Conservation (phyloP, 2,888 invertebrate species). For the Gryllus longicercus region DNA sequence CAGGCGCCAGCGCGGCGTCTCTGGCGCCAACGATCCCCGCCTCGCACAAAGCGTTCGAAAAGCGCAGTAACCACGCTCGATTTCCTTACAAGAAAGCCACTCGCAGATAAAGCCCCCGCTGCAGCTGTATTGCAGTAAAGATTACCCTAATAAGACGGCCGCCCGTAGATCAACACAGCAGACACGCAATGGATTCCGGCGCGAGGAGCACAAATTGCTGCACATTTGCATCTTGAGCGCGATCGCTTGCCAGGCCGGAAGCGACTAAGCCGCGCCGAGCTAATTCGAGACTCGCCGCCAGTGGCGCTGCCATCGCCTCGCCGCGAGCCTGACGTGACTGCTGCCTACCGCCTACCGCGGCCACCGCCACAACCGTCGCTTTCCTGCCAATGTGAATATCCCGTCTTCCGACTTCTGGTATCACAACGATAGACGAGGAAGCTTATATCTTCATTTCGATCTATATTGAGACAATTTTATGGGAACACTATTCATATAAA, state of each 20-base stretch:
- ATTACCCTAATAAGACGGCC: not conserved
- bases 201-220: not conserved
- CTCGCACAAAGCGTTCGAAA: not conserved
- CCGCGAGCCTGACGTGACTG: too few species aligned
- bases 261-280: not conserved
- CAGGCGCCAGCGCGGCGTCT: not conserved
- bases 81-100: not conserved
- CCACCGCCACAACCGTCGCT: too few species aligned
- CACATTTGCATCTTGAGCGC: conserved; percentile 6
- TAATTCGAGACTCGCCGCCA: too few species aligned
- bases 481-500: too few species aligned
- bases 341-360: too few species aligned
- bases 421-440: too few species aligned
- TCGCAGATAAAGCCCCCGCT: not conserved
- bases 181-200: not conserved
- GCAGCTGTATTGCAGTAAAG: conserved; percentile 1
- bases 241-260: not conserved
- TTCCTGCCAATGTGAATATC: too few species aligned
- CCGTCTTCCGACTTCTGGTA: too few species aligned
- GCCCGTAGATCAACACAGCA: not conserved
- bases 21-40: not conserved
- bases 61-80: conserved; percentile 10
- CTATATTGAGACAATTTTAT: too few species aligned
- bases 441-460: too few species aligned
- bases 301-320: too few species aligned